Evolutionary conservation across 2,113 vertebrate species (phyloP).

Genomic region (Psilopogon haemacephalus): DNA sequence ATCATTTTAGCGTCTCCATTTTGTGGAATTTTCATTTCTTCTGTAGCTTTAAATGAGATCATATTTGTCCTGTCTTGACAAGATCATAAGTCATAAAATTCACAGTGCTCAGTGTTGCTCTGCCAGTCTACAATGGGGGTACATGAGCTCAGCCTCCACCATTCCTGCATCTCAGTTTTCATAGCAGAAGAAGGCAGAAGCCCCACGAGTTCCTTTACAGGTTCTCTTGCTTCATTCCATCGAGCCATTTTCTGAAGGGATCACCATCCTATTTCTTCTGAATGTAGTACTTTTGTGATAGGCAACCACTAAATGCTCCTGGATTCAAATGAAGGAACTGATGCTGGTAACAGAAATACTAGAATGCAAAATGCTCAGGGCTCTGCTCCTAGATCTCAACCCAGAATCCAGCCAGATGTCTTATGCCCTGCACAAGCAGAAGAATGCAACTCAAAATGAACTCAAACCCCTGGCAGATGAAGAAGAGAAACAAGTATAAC

Average conservation of each 20-base stretch:
- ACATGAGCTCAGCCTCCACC: rapidly evolving
- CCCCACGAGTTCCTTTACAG: not conserved
- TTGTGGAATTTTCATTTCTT: not conserved
- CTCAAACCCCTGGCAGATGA: not conserved
- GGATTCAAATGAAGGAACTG: not conserved
- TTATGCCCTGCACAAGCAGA: rapidly evolving
- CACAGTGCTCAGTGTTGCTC: not conserved
- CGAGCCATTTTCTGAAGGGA: not conserved
- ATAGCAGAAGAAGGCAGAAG: not conserved
- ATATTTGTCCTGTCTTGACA: not conserved
- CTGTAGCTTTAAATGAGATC: not conserved
- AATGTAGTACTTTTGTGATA: not conserved
- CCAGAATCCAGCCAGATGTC: not conserved
- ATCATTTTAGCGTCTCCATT: not conserved
- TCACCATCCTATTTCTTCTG: not conserved
- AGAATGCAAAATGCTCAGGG: not conserved
- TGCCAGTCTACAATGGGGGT: not conserved
- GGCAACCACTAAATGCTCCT: not conserved
- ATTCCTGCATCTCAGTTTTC: rapidly evolving
- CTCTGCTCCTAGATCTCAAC: not conserved
- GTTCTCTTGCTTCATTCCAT: not conserved
- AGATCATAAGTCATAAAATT: not conserved
- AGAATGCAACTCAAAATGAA: rapidly evolving
- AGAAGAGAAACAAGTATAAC: not conserved
- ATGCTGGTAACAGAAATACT: not conserved